phyloP scores from a whole-genome alignment of 2,797 vertebrate species.

The Gallinago solitaria region DNA sequence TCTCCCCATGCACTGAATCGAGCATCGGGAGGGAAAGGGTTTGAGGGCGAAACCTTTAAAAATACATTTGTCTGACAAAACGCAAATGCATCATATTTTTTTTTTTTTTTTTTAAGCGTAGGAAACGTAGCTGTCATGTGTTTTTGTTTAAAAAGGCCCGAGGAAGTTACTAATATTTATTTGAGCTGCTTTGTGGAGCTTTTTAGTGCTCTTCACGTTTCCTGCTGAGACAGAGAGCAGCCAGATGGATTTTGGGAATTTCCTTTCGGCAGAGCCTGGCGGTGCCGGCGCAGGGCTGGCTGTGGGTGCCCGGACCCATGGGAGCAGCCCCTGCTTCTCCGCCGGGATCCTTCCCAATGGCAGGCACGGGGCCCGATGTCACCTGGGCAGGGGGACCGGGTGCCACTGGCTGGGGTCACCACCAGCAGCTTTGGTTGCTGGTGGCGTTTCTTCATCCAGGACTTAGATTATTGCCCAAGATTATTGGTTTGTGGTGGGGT shows the following conservation, averaged over 20 bases:
- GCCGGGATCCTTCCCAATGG: background rate
- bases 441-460: background rate
- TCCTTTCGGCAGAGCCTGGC: background rate
- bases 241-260: conserved; percentile 37
- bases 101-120: background rate
- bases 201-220: conserved; percentile 22
- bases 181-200: conserved; percentile 12
- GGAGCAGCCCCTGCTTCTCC: background rate
- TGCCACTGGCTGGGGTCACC: background rate
- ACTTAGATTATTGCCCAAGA: no score
- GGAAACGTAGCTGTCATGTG: background rate
- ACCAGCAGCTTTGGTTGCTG: background rate
- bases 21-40: background rate
- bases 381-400: background rate
- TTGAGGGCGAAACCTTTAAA: background rate
- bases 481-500: no score
- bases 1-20: accelerated
- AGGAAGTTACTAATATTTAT: conserved; percentile 46
- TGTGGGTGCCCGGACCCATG: background rate
- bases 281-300: accelerated
- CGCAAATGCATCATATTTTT: background rate
- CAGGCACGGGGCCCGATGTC: background rate
- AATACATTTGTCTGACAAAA: background rate
- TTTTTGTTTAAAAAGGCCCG: conserved; percentile 23
- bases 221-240: conserved; percentile 24